A percentile compares a stretch with the other conserved stretches of the same genome.
Conservation (phyloP, 2,113 vertebrate genomes). For the Pseudorasbora parva region DNA sequence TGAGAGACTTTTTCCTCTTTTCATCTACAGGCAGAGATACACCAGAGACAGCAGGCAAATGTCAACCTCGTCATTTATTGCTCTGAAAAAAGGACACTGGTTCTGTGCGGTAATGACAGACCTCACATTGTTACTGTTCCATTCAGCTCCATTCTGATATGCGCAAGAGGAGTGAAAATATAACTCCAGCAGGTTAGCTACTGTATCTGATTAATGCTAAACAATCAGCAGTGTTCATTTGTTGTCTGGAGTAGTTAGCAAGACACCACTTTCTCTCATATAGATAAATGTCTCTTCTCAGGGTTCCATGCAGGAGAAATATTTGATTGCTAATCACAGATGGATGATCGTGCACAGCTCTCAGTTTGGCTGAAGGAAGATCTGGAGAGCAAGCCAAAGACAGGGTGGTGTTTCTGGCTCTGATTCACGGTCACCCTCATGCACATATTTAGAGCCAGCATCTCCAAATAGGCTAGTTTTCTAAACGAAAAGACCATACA, state of each 20-base stretch:
- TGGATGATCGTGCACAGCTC: conserved; percentile 20
- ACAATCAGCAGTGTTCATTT: neutral
- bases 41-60: conserved; percentile 33
- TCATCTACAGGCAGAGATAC: conserved; percentile 28
- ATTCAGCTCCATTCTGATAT: conserved; percentile 7
- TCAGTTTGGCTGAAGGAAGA: conserved; percentile 24
- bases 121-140: neutral
- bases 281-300: neutral
- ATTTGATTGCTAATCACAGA: conserved; percentile 19
- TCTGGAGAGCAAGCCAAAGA: conserved; percentile 30
- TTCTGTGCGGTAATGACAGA: neutral
- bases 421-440: neutral
- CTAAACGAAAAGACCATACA: neutral
- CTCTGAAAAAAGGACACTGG: conserved; percentile 33
- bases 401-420: conserved; percentile 35
- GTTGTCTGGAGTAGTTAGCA: neutral
- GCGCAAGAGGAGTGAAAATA: conserved; percentile 3
- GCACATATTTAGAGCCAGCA: conserved; percentile 12
- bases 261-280: neutral
- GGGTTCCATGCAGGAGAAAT: neutral
- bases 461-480: conserved; percentile 12
- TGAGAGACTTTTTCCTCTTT: conserved; percentile 32
- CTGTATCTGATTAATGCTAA: conserved; percentile 15
- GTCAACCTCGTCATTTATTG: conserved; percentile 37
- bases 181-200: neutral